Evolutionary conservation across 2,888 invertebrate species (phyloP), one percentile per base, ranked within the genome.

Genomic region (Odontothrips loti): DNA sequence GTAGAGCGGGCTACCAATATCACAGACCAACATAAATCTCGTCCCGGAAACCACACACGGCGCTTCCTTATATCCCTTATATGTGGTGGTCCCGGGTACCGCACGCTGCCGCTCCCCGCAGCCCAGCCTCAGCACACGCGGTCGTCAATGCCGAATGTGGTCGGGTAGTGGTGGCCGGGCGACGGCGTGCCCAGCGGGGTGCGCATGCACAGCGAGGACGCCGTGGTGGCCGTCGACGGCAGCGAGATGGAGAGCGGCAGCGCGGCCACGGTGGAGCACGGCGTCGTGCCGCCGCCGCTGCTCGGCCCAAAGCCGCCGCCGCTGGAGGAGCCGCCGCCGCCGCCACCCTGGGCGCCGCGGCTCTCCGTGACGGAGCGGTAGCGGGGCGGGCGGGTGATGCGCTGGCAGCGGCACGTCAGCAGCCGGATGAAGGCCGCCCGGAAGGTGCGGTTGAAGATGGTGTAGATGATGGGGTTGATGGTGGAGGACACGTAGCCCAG

Each of bases 381-480:
- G 81, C 86, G 83, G 20, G 84, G 84, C 3, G 85, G 85, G 51
- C 85, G 83, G 23, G 84, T 83, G 79, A 84, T 83, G 51, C 93
- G 92, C 85, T 92, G 91, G 86, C 95, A 95, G 85, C 92, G 92
- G 87, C 95, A 95, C 83, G 91, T 89, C 29, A 95, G 88, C 80
- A 95, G 88, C 82, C 94, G 90, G 82, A 94, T 91, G 87, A 96
- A 96, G 0, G 96, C 95, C 20, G 94, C 93, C 80, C 96, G 90
- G 88, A 97, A 97, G 20, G 95, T 95, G 84, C 93, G 91, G 88
- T 97, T 97, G 90, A 97, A 97, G 81, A 96, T 92, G 2, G 97
- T 97, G 88, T 97, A 97, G 87, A 97, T 96, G 85, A 97, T 93
- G 11, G 97, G 97, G 88, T 97, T 97, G 87, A 97, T 95, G 83